Evolutionary conservation across 2,113 vertebrate species (phyloP).

Genomic region (Saiga tatarica): DNA sequence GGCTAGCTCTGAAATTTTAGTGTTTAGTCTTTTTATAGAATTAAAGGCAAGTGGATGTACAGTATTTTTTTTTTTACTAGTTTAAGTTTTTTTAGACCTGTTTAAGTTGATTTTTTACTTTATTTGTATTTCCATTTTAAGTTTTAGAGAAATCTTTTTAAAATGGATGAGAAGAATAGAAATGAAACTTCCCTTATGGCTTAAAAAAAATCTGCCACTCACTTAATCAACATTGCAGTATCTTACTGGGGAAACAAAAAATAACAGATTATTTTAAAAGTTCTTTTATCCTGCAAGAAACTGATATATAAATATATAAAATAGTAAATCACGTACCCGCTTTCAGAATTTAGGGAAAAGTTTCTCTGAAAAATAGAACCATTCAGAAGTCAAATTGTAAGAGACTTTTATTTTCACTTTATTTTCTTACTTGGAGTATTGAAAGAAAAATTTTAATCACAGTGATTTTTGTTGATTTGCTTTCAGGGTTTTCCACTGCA

Average conservation of each 20-base stretch:
- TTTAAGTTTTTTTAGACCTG: background rate
- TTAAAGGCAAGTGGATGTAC: background rate
- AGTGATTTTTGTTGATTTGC: background rate
- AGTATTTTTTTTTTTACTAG: background rate
- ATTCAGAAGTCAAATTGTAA: background rate
- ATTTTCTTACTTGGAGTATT: background rate
- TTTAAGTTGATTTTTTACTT: background rate
- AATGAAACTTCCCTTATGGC: background rate
- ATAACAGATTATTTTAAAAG: background rate
- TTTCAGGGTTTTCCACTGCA: background rate
- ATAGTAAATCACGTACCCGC: background rate
- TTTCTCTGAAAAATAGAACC: background rate
- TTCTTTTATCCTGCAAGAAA: background rate
- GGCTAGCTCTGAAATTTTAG: background rate
- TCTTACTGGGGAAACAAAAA: background rate
- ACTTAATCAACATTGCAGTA: background rate
- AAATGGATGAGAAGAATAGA: background rate
- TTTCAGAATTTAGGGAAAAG: background rate
- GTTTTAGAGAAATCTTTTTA: background rate
- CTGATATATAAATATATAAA: background rate
- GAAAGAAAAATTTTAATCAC: background rate
- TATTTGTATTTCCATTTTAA: constrained; percentile 31
- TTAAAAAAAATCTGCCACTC: background rate
- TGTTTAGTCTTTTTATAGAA: background rate
- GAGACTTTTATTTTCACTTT: background rate